These are phyloP conservation scores for Aldabrachelys gigantea DNA, from an alignment of 2,113 vertebrate genomes.

Conservation along the genomic window DNA sequence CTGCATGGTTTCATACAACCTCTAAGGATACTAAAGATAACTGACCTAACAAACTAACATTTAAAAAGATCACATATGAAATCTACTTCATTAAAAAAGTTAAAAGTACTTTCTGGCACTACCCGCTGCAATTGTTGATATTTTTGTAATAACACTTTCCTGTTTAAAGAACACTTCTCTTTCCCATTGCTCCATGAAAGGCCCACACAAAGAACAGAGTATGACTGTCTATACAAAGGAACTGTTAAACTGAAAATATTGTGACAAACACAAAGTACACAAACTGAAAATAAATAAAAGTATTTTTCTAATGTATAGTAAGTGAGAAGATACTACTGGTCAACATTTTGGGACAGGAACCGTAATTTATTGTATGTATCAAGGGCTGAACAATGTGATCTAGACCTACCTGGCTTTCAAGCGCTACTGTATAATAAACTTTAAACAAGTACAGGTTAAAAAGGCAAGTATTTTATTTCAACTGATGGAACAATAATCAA, in stretches of 20 bases:
- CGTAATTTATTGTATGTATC: not conserved
- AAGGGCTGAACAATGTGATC: not conserved
- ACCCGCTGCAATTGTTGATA: not conserved
- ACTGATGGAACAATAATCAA: not conserved
- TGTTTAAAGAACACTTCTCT: not conserved
- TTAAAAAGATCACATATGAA: not conserved
- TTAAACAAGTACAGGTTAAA: not conserved
- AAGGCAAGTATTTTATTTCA: not conserved
- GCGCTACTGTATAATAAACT: not conserved
- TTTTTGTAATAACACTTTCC: not conserved
- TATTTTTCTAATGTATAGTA: not conserved
- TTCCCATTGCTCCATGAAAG: not conserved
- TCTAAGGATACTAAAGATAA: not conserved
- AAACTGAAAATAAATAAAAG: not conserved
- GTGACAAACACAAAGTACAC: not conserved
- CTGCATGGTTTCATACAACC: not conserved
- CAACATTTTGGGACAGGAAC: not conserved
- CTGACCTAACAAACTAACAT: not conserved
- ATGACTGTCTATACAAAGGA: not conserved
- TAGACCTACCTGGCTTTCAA: not conserved
- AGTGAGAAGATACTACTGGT: not conserved
- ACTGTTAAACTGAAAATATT: not conserved
- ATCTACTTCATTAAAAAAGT: not conserved
- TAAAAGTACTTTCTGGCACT: not conserved
- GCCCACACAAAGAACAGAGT: not conserved